Conservation (phyloP, 2,113 vertebrate species). For the Nothobranchius kuhntae region DNA sequence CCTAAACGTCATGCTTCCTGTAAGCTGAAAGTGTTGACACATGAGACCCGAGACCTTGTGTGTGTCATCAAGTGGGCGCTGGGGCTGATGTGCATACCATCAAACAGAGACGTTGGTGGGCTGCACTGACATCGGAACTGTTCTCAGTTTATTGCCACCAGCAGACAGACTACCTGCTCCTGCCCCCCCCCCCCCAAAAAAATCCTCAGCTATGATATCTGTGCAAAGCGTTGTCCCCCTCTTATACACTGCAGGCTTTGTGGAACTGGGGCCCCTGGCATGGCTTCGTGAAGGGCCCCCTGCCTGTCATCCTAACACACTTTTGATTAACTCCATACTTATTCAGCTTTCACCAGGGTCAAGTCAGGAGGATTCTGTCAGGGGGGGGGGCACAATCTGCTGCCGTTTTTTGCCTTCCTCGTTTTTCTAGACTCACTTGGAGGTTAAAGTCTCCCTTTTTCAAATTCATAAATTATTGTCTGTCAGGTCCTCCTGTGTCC, state of each 20-base stretch:
- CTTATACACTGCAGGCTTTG: conserved; percentile 58
- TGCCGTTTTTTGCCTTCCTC: conserved; percentile 15
- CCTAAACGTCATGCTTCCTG: conserved; percentile 21
- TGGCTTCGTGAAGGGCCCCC: conserved; percentile 50
- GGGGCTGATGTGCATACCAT: conserved; percentile 35
- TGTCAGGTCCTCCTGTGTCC: conserved; percentile 6
- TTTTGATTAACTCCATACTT: conserved; percentile 75
- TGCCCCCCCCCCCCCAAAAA: conserved; percentile 9
- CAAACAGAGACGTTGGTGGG: conserved; percentile 32
- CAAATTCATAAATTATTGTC: conserved; percentile 5
- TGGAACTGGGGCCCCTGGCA: conserved; percentile 52
- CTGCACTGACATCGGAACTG: conserved; percentile 44
- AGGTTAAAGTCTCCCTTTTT: conserved; percentile 10
- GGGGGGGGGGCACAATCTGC: conserved; percentile 16
- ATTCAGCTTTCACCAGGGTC: conserved; percentile 54
- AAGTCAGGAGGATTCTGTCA: conserved; percentile 39
- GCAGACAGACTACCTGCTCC: conserved; percentile 41
- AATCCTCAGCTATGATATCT: conserved; percentile 9
- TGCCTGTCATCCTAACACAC: conserved; percentile 65
- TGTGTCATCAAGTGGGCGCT: conserved; percentile 30
- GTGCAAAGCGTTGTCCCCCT: conserved; percentile 14
- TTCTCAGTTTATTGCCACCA: conserved; percentile 56
- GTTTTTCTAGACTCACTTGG: conserved; percentile 9
- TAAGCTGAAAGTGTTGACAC: conserved; percentile 12
- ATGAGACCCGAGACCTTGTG: neutral